Percentiles rank a stretch among this genome's conserved stretches.
Evolutionary conservation across 1,140 invertebrate genomes (phyloP).

Genomic region (Pectinophora gossypiella): DNA sequence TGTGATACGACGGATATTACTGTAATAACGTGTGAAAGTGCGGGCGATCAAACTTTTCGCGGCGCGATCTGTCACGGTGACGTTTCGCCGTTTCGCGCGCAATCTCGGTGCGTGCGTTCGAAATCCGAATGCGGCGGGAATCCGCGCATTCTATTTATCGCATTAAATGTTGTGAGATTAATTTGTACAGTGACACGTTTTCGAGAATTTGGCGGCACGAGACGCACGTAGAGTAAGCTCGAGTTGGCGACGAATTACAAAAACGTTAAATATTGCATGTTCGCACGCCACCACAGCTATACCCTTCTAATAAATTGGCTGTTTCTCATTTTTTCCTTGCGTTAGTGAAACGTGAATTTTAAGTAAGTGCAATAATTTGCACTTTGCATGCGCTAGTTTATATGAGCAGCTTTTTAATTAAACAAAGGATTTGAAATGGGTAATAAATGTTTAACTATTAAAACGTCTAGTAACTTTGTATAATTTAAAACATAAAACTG

Average conservation of each 20-base stretch:
- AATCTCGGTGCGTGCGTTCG: constrained; percentile 1
- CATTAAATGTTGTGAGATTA: background rate
- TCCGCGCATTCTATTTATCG: background rate
- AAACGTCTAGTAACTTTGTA: no score
- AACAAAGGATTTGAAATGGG: no score
- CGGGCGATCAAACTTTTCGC: constrained; percentile 40
- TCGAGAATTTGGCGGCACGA: background rate
- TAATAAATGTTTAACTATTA: no score
- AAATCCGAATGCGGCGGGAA: background rate
- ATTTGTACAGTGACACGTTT: background rate
- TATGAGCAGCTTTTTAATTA: no score
- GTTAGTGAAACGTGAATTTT: background rate
- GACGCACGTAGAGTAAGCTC: background rate
- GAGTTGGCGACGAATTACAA: background rate
- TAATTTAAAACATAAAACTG: no score
- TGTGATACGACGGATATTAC: constrained; percentile 27
- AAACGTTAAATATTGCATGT: background rate
- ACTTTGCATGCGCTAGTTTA: background rate
- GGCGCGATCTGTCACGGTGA: constrained; percentile 38
- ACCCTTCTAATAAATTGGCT: background rate
- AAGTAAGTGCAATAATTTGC: background rate
- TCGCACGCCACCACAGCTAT: background rate
- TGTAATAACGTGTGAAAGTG: constrained; percentile 35
- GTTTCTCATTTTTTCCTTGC: background rate
- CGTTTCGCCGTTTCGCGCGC: constrained; percentile 24